Base-by-base conservation (phyloP, 2,888 invertebrate species). In the Phortica magna region DNA sequence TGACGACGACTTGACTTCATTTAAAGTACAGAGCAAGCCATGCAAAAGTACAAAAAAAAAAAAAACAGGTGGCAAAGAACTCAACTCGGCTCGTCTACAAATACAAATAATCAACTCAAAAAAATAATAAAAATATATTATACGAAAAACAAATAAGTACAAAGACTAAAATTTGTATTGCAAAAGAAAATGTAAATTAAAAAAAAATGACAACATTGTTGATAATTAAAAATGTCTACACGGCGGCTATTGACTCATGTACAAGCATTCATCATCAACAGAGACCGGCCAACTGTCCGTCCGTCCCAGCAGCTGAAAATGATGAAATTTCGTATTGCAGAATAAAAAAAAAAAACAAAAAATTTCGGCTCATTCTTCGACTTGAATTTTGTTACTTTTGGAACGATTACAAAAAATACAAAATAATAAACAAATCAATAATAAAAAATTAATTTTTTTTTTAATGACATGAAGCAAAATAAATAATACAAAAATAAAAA, bases 221-320 rank as follows among this genome's bases (percentile, higher is more conserved):
- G 67, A 67, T 67, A 67, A 42, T 67, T 42, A 42, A 41, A 67
- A 41, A 41, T 67, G 67, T 67, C 67, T 67, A 67, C 39, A 67
- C n/a, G 67, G 67, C 67, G 67, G 67, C 67, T 67, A 67, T 42
- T 67, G 67, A 67, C 67, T 67, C 67, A 67, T 67, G 42, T 67
- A 67, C 39, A 67, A 67, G 19, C 41, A 67, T 67, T 39, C 67
- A 67, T 42, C 67, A 42, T 67, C 42, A n/a, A 12, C 2, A 67
- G 4, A 9, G 7, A 12, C 48, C 9, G 10, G 3, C 31, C 31
- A 31, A 31, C 31, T 31, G 31, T 31, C 31, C 3, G 31, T 31
- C 31, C 31, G 31, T 31, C 31, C 31, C 2, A 31, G 31, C 31
- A 31, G 2, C 31, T 31, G 31, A n/a, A n/a, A n/a, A n/a, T n/a